Evolutionary conservation across 1,140 invertebrate genomes (phyloP), one percentile per base, ranked within the genome.

Genomic region (Lepidurus couesii): DNA sequence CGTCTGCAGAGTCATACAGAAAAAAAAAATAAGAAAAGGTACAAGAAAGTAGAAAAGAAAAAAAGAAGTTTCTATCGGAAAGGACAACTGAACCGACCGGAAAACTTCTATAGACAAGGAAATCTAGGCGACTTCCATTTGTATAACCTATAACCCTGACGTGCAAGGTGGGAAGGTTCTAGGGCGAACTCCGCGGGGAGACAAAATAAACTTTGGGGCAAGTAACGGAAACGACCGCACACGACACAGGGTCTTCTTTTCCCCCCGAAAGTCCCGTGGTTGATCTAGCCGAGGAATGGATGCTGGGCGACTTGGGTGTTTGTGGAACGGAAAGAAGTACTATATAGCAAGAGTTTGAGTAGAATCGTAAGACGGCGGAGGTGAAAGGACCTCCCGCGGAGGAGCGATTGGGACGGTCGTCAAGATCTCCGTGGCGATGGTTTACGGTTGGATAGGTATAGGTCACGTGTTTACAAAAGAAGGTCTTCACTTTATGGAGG

Each of bases 141-240:
- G 16, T 65, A 65, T 65, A 65, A 65, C 53, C 53, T 65, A 65
- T 65, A 65, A 65, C 53, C 16, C 16, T 65, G 53, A 21, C 53
- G n/a, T 21, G 16, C 16, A 65, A 65, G 53, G 53, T 65, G 21
- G 34, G 34, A n/a, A 65, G 53, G 53, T 65, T 65, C 53, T 21
- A n/a, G 16, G 16, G 53, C 4, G 53, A 65, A 65, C 53, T 65
- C 53, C 53, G 53, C 53, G 53, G 53, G 47, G 53, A 65, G 53
- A 21, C 53, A 65, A 65, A 65, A 65, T 65, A 65, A 65, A 65
- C 53, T 65, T 65, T 16, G 53, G 21, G 53, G 53, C 53, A 65
- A 34, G 53, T 65, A 65, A 65, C 53, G 53, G 53, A 65, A 65
- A 65, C 53, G 53, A 65, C 53, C 53, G 53, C 53, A 65, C 53